Evolutionary conservation across 2,797 vertebrate genomes (phyloP).

Genomic region (Pygocentrus nattereri): DNA sequence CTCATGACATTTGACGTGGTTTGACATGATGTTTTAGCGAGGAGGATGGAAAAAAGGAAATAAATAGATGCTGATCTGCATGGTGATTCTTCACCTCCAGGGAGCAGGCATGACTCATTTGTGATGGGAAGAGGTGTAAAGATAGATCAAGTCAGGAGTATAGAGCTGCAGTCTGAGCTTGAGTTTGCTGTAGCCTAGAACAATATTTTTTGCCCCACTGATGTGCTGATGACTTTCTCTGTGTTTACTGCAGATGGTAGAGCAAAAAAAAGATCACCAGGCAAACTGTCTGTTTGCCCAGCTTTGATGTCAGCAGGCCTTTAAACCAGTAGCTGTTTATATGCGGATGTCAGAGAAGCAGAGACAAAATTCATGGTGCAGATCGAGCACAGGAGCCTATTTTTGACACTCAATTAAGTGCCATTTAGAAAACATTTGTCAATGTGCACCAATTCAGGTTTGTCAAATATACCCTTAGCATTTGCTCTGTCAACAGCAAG

Average conservation of each 20-base stretch:
- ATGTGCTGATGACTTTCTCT: not conserved
- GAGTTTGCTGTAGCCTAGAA: not conserved
- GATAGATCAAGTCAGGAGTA: slow-evolving; percentile 40
- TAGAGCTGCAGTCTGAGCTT: not conserved
- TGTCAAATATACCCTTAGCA: slow-evolving; percentile 11
- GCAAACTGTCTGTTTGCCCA: slow-evolving; percentile 10
- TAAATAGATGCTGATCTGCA: slow-evolving; percentile 55
- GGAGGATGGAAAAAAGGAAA: slow-evolving; percentile 23
- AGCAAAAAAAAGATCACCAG: not conserved
- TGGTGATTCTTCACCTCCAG: slow-evolving; percentile 47
- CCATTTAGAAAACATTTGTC: slow-evolving; percentile 23
- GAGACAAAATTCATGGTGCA: not conserved
- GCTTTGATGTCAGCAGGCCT: not conserved
- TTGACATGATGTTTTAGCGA: slow-evolving; percentile 45
- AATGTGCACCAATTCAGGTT: slow-evolving; percentile 9
- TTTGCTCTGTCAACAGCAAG: not conserved
- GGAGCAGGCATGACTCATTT: slow-evolving; percentile 52
- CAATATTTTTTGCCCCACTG: not conserved
- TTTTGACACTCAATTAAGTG: not conserved
- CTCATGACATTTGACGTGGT: slow-evolving; percentile 30
- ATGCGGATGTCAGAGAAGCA: slow-evolving; percentile 12
- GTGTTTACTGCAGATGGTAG: not conserved
- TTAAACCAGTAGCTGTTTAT: not conserved
- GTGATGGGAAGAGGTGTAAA: slow-evolving; percentile 46
- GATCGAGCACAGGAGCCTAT: not conserved